phyloP scores from a whole-genome alignment of 2,113 vertebrate genomes.

The Pelodiscus sinensis region DNA sequence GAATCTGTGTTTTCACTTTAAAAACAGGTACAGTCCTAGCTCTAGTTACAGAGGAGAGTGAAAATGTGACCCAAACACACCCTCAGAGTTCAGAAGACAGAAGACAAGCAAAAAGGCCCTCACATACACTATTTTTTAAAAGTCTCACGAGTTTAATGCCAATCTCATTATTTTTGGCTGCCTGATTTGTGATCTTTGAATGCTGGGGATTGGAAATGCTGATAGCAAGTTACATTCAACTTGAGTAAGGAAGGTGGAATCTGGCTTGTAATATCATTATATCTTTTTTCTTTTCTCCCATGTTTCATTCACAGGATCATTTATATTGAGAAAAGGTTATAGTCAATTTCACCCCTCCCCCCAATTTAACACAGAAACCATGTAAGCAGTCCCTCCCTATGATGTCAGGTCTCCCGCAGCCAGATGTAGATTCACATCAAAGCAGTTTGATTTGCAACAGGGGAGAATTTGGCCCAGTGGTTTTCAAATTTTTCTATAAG shows the following conservation, averaged over 20 bases:
- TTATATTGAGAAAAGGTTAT: background rate
- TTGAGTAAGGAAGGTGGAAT: background rate
- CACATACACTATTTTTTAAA: background rate
- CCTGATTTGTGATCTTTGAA: background rate
- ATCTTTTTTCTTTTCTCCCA: accelerated
- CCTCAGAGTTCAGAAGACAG: background rate
- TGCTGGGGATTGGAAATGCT: accelerated
- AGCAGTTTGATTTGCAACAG: background rate
- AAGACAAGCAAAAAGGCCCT: background rate
- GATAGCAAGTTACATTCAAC: background rate
- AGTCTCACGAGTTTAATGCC: background rate
- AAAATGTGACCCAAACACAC: background rate
- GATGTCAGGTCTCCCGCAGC: background rate
- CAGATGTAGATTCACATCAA: background rate
- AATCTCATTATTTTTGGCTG: background rate
- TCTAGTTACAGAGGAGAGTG: background rate
- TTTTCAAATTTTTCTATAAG: background rate
- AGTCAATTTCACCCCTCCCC: background rate
- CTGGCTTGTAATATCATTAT: background rate
- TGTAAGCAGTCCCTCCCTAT: background rate
- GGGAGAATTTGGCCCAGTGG: background rate
- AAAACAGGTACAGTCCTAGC: background rate
- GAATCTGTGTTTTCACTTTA: background rate
- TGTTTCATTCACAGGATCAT: background rate
- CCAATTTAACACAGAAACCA: background rate